Conservation (phyloP, 2,113 vertebrate genomes). For the Chiloscyllium plagiosum region DNA sequence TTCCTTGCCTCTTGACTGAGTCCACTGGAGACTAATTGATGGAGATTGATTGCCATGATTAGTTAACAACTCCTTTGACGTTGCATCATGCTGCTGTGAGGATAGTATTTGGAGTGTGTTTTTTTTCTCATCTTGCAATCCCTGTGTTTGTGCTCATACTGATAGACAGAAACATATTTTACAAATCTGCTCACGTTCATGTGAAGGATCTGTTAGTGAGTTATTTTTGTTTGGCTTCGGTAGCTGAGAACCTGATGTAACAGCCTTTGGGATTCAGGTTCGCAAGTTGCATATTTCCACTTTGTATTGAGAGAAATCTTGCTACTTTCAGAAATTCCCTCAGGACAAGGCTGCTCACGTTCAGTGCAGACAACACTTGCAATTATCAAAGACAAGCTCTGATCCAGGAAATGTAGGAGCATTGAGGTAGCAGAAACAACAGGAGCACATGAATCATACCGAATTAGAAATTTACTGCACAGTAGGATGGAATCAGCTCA, state of each 20-base stretch:
- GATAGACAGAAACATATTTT: background rate
- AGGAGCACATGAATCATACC: background rate
- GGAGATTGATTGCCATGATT: background rate
- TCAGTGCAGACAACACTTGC: conserved; percentile 12
- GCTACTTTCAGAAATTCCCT: background rate
- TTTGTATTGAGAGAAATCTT: background rate
- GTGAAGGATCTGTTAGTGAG: background rate
- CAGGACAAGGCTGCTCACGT: background rate
- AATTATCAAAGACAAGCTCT: conserved; percentile 17
- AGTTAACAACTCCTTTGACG: background rate
- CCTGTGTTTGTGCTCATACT: background rate
- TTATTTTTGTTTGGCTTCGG: background rate
- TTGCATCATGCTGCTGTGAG: background rate
- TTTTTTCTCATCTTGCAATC: background rate
- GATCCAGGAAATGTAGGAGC: background rate
- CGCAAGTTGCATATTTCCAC: background rate
- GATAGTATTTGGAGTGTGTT: background rate
- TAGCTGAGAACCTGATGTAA: background rate
- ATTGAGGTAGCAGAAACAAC: background rate
- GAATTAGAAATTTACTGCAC: background rate
- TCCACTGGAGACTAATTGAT: background rate
- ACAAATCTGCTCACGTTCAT: background rate
- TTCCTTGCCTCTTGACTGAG: background rate
- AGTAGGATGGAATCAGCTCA: background rate
- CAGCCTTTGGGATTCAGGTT: background rate